Evolutionary conservation across 1,140 invertebrate species (phyloP).

Genomic region (Heliconius congener): DNA sequence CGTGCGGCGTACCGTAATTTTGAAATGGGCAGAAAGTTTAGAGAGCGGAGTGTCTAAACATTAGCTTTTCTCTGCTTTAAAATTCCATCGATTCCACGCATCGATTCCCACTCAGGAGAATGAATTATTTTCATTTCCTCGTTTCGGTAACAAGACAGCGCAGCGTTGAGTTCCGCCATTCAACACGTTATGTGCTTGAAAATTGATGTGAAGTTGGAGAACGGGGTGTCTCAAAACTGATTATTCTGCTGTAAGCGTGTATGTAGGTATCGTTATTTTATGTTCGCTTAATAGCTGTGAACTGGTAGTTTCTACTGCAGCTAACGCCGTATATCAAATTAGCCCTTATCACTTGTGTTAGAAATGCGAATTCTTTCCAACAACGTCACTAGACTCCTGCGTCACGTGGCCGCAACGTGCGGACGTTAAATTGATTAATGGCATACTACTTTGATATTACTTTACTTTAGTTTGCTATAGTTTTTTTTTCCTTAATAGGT

Average conservation of each 20-base stretch:
- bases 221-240: not conserved
- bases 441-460: constrained; percentile 8
- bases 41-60: too few species aligned
- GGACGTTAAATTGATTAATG: constrained; percentile 11
- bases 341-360: constrained; percentile 6
- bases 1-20: too few species aligned
- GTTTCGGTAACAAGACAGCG: not conserved
- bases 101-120: not conserved
- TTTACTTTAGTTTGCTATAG: not conserved
- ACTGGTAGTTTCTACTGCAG: constrained; percentile 1
- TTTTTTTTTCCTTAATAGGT: not conserved
- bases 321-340: constrained; percentile 7
- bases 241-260: too few species aligned
- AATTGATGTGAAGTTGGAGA: not conserved
- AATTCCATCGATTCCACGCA: too few species aligned
- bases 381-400: not conserved
- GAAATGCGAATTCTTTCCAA: constrained; percentile 14
- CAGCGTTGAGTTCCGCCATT: not conserved
- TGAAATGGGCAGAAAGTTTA: too few species aligned
- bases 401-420: constrained; percentile 5
- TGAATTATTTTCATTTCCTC: not conserved
- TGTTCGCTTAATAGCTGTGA: not conserved
- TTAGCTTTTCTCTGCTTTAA: too few species aligned
- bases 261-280: not conserved
- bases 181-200: not conserved